Conservation (phyloP, 2,113 vertebrate genomes). For the Caloenas nicobarica region DNA sequence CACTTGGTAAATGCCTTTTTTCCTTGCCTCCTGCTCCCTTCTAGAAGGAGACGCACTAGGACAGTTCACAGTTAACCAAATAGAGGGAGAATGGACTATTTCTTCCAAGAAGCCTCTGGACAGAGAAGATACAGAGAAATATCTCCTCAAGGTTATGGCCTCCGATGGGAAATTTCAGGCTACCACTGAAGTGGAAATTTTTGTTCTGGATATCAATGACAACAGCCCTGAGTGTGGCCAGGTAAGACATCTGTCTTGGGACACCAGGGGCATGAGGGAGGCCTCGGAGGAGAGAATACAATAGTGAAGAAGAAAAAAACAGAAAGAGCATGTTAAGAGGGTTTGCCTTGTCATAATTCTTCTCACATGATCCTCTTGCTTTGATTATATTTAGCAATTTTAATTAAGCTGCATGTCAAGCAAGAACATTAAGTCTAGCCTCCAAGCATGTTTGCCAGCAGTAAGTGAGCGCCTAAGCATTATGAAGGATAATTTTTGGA, state of each 20-base stretch:
- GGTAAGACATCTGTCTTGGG: slow-evolving; percentile 68
- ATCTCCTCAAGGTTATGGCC: slow-evolving; percentile 85
- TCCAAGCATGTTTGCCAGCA: slow-evolving; percentile 43
- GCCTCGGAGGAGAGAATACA: not conserved
- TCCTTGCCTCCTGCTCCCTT: not conserved
- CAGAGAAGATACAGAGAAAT: slow-evolving; percentile 86
- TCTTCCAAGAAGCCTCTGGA: slow-evolving; percentile 86
- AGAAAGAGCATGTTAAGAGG: not conserved
- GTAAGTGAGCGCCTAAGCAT: slow-evolving; percentile 3
- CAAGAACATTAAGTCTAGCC: slow-evolving; percentile 60
- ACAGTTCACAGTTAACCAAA: slow-evolving; percentile 85
- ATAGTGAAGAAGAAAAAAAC: not conserved
- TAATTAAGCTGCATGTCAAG: slow-evolving; percentile 59
- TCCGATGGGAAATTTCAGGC: slow-evolving; percentile 93
- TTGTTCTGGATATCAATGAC: slow-evolving; percentile 94
- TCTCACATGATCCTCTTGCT: slow-evolving; percentile 38
- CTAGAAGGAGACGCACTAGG: slow-evolving; percentile 90
- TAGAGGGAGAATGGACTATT: slow-evolving; percentile 86
- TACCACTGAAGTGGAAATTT: slow-evolving; percentile 82
- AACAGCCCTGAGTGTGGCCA: slow-evolving; percentile 93
- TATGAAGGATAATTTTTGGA: slow-evolving; percentile 49
- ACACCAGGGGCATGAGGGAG: not conserved
- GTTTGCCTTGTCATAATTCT: slow-evolving; percentile 37
- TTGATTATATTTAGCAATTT: slow-evolving; percentile 47
- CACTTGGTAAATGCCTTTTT: not conserved